phyloP scores from a whole-genome alignment of 2,797 vertebrate species.

The Sternarchorhynchus goeldii region DNA sequence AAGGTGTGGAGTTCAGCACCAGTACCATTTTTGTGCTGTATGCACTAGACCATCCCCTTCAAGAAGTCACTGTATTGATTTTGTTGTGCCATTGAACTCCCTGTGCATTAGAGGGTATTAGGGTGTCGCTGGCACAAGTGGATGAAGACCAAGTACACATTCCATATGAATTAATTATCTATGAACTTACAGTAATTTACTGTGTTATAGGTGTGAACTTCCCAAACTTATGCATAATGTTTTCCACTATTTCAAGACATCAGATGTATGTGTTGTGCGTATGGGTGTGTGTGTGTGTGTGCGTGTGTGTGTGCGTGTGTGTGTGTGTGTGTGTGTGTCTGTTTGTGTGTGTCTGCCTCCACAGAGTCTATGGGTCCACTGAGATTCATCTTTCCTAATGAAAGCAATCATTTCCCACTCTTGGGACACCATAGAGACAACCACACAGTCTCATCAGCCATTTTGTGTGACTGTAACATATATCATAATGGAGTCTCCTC shows the following conservation, averaged over 20 bases:
- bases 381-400: slow-evolving; percentile 51
- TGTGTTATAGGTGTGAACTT: slow-evolving; percentile 17
- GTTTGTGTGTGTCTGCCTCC: not conserved
- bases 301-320: not conserved
- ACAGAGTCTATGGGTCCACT: slow-evolving; percentile 10
- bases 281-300: not conserved
- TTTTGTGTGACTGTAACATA: slow-evolving; percentile 45
- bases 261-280: not conserved
- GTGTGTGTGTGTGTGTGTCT: not conserved
- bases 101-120: not conserved
- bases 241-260: slow-evolving; percentile 43
- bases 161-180: slow-evolving; percentile 34
- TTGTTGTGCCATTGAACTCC: slow-evolving; percentile 13
- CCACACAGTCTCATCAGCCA: slow-evolving; percentile 25
- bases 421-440: slow-evolving; percentile 44
- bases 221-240: slow-evolving; percentile 36
- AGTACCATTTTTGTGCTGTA: slow-evolving; percentile 38
- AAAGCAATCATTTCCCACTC: slow-evolving; percentile 53
- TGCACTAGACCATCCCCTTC: slow-evolving; percentile 11
- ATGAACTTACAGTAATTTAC: slow-evolving; percentile 10
- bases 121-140: slow-evolving; percentile 27
- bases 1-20: slow-evolving; percentile 34
- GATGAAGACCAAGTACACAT: slow-evolving; percentile 35
- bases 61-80: slow-evolving; percentile 39
- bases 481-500: slow-evolving; percentile 51